Evolutionary conservation across 2,113 vertebrate genomes (phyloP).

Genomic region (Vulpes ferrilata): DNA sequence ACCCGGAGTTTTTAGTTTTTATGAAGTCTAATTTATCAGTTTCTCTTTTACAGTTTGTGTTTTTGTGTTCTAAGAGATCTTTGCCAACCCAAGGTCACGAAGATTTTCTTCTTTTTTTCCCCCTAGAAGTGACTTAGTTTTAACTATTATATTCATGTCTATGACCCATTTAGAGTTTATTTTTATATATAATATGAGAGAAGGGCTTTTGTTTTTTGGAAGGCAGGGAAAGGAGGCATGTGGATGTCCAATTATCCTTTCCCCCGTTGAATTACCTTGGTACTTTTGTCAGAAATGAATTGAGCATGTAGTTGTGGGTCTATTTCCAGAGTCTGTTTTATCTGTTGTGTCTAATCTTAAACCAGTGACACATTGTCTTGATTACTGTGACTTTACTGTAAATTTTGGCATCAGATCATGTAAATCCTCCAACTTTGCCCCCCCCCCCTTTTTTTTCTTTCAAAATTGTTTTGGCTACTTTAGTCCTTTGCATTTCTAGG

Average conservation of each 20-base stretch:
- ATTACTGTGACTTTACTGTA: not conserved
- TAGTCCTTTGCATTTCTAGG: not conserved
- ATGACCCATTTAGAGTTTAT: not conserved
- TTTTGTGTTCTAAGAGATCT: constrained; percentile 18
- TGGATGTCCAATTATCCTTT: not conserved
- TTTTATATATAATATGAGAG: not conserved
- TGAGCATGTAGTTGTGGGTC: not conserved
- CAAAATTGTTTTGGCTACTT: not conserved
- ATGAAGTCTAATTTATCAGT: not conserved
- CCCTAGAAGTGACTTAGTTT: not conserved
- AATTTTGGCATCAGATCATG: not conserved
- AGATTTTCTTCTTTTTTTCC: not conserved
- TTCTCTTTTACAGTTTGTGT: not conserved
- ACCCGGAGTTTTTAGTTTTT: not conserved
- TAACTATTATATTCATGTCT: not conserved
- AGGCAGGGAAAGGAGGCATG: too few species aligned
- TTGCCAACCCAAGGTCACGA: constrained; percentile 17
- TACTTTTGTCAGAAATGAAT: constrained; percentile 7
- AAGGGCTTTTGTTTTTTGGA: not conserved
- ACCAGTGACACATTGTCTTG: not conserved
- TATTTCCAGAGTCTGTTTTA: not conserved
- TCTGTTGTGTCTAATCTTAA: not conserved
- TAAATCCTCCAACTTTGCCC: not conserved
- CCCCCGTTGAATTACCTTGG: not conserved
- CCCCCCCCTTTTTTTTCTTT: not conserved